phyloP scores from a whole-genome alignment of 2,888 invertebrate species.

The Tridacna gigas region DNA sequence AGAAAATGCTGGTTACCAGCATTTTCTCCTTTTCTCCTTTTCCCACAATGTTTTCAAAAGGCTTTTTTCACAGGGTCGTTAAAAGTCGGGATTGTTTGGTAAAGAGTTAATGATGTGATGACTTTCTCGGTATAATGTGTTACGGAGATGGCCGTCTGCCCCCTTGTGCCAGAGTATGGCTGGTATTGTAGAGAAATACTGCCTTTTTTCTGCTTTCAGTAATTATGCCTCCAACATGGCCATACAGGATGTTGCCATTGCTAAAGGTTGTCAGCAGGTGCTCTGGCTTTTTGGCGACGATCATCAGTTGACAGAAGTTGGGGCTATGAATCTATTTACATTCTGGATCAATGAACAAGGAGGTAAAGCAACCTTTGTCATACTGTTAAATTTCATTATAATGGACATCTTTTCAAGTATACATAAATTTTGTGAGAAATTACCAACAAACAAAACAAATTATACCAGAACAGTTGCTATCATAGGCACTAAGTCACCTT shows the following conservation, averaged over 20 bases:
- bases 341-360: constrained; percentile 94
- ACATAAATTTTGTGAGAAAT: no score
- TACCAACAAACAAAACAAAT: no score
- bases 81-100: neutral
- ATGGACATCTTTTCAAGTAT: no score
- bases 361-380: no score
- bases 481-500: no score
- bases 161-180: no score
- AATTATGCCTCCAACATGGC: constrained; percentile 87
- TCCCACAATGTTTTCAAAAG: neutral
- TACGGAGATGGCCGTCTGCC: no score
- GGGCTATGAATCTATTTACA: constrained; percentile 99
- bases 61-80: neutral
- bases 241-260: constrained; percentile 89
- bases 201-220: constrained; percentile 72
- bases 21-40: neutral
- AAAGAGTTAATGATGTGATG: neutral
- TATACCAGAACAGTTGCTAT: no score
- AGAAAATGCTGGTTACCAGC: neutral
- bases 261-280: constrained; percentile 95
- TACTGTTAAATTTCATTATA: no score
- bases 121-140: no score
- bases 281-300: constrained; percentile 98
- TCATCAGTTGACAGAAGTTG: constrained; percentile 97
- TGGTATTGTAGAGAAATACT: neutral